A percentile compares a stretch with the other conserved stretches of the same genome.
phyloP scores from a whole-genome alignment of 2,888 invertebrate genomes.

The Nemoura dubitans region DNA sequence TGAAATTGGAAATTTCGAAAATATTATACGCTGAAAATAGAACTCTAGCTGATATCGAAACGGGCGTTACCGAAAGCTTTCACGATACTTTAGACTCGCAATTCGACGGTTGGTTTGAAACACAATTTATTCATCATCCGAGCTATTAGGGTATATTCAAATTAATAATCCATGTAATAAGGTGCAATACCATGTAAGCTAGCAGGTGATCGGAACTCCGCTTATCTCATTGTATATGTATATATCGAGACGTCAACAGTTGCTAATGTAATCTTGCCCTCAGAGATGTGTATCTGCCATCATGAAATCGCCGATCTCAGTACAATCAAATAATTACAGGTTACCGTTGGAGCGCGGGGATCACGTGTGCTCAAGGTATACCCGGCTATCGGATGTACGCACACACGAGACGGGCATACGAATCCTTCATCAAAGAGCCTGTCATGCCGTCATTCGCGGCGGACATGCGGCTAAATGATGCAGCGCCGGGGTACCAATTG shows the following conservation, averaged over 20 bases:
- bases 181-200: not conserved
- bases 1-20: no score
- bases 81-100: no score
- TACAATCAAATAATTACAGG: constrained; percentile 33
- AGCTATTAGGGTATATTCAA: not conserved
- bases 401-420: not conserved
- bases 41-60: no score
- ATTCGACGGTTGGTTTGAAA: not conserved
- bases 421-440: not conserved
- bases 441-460: not conserved
- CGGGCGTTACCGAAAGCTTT: no score
- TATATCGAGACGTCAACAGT: not conserved
- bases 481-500: constrained; percentile 4
- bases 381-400: not conserved
- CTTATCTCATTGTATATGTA: not conserved
- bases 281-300: not conserved
- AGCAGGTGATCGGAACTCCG: constrained; percentile 10
- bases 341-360: not conserved
- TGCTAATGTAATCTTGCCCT: not conserved
- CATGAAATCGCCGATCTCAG: not conserved
- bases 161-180: not conserved
- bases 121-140: not conserved
- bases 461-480: constrained; percentile 1
- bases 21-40: no score
- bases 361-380: not conserved